Evolutionary conservation across 2,797 vertebrate species (phyloP), one percentile per base, ranked within the genome.

Genomic region (Erithacus rubecula): DNA sequence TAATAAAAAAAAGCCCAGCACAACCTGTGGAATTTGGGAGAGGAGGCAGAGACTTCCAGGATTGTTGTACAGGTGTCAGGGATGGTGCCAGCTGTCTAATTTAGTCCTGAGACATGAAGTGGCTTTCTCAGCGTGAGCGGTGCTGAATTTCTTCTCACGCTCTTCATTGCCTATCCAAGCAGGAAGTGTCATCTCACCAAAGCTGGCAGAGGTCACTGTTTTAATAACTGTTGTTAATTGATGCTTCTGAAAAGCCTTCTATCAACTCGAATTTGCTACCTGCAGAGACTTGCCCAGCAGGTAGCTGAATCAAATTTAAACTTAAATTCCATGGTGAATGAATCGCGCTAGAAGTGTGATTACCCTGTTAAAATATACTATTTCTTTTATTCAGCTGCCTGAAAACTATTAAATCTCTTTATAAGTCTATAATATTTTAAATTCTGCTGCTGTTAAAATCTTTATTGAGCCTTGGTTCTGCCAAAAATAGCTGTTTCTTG

Each of bases 171-270:
- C 77, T 76, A 39, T 56, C 92, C 83, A 83, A 83, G 91, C 80
- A 59, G 90, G 63, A 55, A 84, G 91, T 74, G 64, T 88, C 94
- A 70, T 78, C 84, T 94, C 71, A 37, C 63, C 84, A 86, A 83
- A 78, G 83, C 92, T 90, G 78, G 69, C 89, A 39, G 89, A 90
- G 87, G 81, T 68, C 84, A 78, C 95, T 86, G 70, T 75, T 93
- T 93, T 96, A 92, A 89, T 97, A 93, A 95, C 95, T 94, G 1
- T 94, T 91, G 94, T 95, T 97, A 96, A 96, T 92, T 97, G 95
- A 71, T 95, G 89, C 85, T 96, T 86, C 87, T 79, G 72, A 95
- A 92, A 96, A 90, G 93, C 88, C 49, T 78, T 72, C 51, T 55
- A 30, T 87, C 84, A 55, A 69, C n/a, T 91, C 60, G 49, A 76